Base-by-base conservation (phyloP, 2,888 invertebrate species). In the Ochropleura plecta region DNA sequence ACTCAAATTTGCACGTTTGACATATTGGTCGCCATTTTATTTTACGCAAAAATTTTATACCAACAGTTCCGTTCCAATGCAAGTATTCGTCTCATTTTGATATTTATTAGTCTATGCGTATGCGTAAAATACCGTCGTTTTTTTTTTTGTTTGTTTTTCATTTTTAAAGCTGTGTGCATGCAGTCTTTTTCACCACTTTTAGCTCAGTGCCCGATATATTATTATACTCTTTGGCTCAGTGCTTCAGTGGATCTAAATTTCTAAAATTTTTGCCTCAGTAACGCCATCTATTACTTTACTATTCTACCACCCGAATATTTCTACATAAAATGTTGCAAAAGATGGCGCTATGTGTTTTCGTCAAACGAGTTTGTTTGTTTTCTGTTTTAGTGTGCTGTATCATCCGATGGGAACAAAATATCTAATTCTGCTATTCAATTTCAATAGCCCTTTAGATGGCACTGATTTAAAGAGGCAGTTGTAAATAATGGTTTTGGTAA, bases 1-100 rank as follows among this genome's bases (percentile, higher is more conserved):
- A 69, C 63, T 44, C 46, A 5, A 8, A 68, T 70, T 73, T 9
- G 44, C 82, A 82, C 70, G 10, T 83, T 72, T 82, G 83, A 76
- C 74, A 63, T 51, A 40, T 14, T 44, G 42, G 48, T 64, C 57
- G 81, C 81, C 81, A 81, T 81, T 69, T 80, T 79, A 44, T 65
- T 63, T 76, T 70, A 18, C 48, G 40, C 0, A 18, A 18, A 30
- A 57, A 57, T 14, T 73, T 30, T 4, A 42, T 18, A n/a, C n/a
- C 57, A 74, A 55, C 76, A n/a, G 1, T 3, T 8, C 9, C 78
- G 65, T 57, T 78, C 49, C 60, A 2, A 0, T 30, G 5, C 0
- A 69, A 0, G 40, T 0, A 76, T 40, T 51, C 48, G 42, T n/a
- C n/a, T n/a, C n/a, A n/a, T n/a, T n/a, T n/a, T n/a, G n/a, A n/a